Evolutionary conservation across 1,140 invertebrate species (phyloP).

Genomic region (Lasioglossum albipes): DNA sequence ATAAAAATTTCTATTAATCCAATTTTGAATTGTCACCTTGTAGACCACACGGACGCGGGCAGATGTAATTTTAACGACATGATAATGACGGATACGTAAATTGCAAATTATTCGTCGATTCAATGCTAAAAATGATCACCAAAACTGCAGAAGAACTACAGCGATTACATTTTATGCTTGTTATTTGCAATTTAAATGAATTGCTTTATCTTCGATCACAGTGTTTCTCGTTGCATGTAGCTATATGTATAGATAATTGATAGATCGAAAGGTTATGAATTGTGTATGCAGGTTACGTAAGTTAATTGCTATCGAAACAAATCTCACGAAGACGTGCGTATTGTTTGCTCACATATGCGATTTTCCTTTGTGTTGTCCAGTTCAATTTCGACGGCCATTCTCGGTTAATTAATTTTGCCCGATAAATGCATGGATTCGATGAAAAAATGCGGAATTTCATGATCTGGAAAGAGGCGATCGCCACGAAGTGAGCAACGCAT

Average conservation of each 20-base stretch:
- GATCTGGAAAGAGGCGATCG: not conserved
- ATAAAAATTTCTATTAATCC: too few species aligned
- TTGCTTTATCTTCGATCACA: not conserved
- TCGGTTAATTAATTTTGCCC: constrained; percentile 9
- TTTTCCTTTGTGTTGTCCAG: constrained; percentile 63
- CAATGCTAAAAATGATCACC: too few species aligned
- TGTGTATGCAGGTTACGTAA: not conserved
- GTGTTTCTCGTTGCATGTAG: not conserved
- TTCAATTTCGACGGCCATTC: constrained; percentile 66
- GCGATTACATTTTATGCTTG: not conserved
- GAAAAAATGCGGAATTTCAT: not conserved
- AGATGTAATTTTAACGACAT: too few species aligned
- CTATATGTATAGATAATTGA: not conserved
- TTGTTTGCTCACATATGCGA: constrained; percentile 59
- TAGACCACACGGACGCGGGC: too few species aligned
- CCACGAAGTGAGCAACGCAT: constrained; percentile 5
- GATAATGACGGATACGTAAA: too few species aligned
- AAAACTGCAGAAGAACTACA: too few species aligned
- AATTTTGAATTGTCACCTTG: too few species aligned
- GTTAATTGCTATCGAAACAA: not conserved
- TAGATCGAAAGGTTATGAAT: constrained; percentile 25
- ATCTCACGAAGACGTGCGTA: not conserved
- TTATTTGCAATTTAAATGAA: not conserved
- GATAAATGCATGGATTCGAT: not conserved
- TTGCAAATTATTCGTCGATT: too few species aligned